Evolutionary conservation across 2,888 invertebrate species (phyloP), one percentile per base, ranked within the genome.

Genomic region (Leptura quadrifasciata): DNA sequence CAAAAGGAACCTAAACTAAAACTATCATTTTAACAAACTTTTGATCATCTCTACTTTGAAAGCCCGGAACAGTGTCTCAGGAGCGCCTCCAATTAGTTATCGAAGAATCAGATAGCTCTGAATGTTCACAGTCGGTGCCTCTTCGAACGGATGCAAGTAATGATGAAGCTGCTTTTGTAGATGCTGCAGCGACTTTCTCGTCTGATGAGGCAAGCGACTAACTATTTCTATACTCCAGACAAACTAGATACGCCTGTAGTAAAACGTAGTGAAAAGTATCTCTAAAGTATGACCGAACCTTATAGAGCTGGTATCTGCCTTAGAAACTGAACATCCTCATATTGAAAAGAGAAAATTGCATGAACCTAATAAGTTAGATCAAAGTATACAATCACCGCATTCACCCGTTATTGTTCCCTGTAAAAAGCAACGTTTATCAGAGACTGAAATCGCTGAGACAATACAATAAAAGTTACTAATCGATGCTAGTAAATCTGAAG

Each of bases 91-190:
- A 69, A 17, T 9, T 69, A 20, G 8, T 69, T 54, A 58, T 69
- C 21, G 58, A 69, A 6, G 35, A 58, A 2, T 58, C 39, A 35
- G 69, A 58, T 39, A 39, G 9, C 10, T 35, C 69, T 27, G 69
- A 69, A 1, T n/a, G 31, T 17, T 54, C 55, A 31, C 17, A 68
- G 0, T 21, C 10, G n/a, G 6, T 54, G n/a, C 24, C n/a, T 2
- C 2, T 47, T 54, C 31, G 10, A 27, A 31, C 21, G 31, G 67
- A 68, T 17, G 55, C 55, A 68, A 68, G 67, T 68, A 55, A 68
- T 55, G 67, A 68, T 27, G 67, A 68, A 3, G 27, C 55, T 12
- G 39, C 20, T 18, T 69, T 21, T 69, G 69, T 69, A 69, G 69
- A 69, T 69, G 69, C 69, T 69, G 21, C 55, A 0, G 57, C 58